Base-by-base conservation (phyloP, 2,113 vertebrate genomes). In the Condylura cristata region DNA sequence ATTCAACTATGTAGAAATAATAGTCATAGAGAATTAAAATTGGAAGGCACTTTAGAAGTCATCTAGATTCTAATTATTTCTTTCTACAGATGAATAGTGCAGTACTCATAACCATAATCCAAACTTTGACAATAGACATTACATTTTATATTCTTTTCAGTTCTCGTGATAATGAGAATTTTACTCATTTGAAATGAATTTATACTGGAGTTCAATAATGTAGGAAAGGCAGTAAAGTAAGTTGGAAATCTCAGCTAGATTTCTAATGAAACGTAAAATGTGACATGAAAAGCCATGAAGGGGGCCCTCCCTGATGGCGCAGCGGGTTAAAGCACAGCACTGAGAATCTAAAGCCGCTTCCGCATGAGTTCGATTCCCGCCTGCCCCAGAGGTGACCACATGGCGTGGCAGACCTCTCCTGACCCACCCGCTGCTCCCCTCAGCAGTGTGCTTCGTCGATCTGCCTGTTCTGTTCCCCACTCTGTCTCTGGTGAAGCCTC, bases 181-280 rank as follows among this genome's bases (percentile, higher is more conserved):
- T 93, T 91, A 34, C 81, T 91, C 46, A 60, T 79, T 94, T 78
- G 88, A 83, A 75, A 80, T 79, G 65, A 80, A 90, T 92, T 93
- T 86, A 72, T 94, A 34, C 81, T 46, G 14, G 41, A 87, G 60
- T 84, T 94, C 53, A 81, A 1, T 80, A 79, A 89, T 41, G 32
- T 46, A 53, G 28, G 32, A 80, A 63, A 72, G 51, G 58, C 56
- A 71, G 44, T 46, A 68, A 83, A 86, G 13, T 44, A 65, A 8
- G 11, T 71, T 86, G 65, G 58, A 78, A 71, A 92, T 95, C 46
- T 95, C 13, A 65, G 68, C 48, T 74, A 82, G 63, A 92, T 96
- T 94, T 86, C 46, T 70, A 87, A 0, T 32, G 39, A 94, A 95
- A 84, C 41, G 68, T 39, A 30, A 61, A 81, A 28, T 61, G 20